Evolutionary conservation across 2,113 vertebrate species (phyloP).

Genomic region (Cathartes aura): DNA sequence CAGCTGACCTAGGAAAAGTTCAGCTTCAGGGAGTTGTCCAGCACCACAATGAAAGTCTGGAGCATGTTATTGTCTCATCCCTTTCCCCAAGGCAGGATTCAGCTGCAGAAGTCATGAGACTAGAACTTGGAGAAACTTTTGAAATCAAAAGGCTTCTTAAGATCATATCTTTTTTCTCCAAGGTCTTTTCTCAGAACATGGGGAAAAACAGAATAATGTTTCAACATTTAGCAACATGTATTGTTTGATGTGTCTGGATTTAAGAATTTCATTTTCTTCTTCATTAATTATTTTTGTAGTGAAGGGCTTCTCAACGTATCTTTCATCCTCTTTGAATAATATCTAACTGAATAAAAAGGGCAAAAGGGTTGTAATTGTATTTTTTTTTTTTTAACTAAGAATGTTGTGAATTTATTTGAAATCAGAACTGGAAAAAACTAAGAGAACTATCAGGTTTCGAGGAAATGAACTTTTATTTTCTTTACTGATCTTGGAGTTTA

Average conservation of each 20-base stretch:
- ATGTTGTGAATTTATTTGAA: not conserved
- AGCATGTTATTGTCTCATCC: conserved; percentile 37
- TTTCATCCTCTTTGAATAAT: not conserved
- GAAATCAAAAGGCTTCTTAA: not conserved
- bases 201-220: not conserved
- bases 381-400: not conserved
- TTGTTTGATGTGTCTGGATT: not conserved
- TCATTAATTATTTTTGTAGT: not conserved
- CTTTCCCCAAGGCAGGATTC: conserved; percentile 26
- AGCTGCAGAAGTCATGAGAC: conserved; percentile 32
- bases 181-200: not conserved
- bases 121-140: conserved; percentile 2
- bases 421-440: not conserved
- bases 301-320: not conserved
- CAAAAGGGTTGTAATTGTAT: not conserved
- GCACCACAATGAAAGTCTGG: not conserved
- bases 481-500: not conserved
- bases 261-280: not conserved
- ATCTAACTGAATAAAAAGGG: not conserved
- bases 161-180: not conserved
- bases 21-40: conserved; percentile 51
- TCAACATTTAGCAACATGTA: not conserved
- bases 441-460: not conserved
- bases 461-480: not conserved
- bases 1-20: conserved; percentile 36